Conservation (phyloP, 2,797 vertebrate species). For the Orestias chungarensis region DNA sequence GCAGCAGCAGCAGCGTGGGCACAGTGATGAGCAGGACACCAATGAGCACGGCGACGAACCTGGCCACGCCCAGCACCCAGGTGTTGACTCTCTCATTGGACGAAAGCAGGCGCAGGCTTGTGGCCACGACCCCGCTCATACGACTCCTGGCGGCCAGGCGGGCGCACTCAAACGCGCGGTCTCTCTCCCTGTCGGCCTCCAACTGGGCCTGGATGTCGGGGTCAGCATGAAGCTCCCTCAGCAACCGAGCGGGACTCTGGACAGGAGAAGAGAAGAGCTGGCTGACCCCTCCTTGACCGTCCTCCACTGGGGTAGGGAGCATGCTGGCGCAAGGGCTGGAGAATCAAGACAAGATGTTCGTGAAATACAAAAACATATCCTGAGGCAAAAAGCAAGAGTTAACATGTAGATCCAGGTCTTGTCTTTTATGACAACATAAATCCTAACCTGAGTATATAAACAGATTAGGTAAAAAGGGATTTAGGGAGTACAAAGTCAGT, state of each 20-base stretch:
- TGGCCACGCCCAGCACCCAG: slow-evolving; percentile 88
- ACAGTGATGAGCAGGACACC: slow-evolving; percentile 90
- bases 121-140: slow-evolving; percentile 74
- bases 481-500: background rate
- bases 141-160: slow-evolving; percentile 78
- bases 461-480: background rate
- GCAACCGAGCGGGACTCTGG: slow-evolving; percentile 84
- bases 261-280: slow-evolving; percentile 88
- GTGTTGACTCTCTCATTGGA: slow-evolving; percentile 88
- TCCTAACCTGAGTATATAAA: background rate
- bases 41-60: slow-evolving; percentile 88
- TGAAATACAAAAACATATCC: background rate
- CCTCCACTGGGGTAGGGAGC: slow-evolving; percentile 89
- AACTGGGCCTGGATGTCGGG: slow-evolving; percentile 91
- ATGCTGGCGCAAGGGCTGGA: slow-evolving; percentile 89
- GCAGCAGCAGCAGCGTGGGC: slow-evolving; percentile 91
- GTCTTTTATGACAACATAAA: background rate
- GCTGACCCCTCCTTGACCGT: slow-evolving; percentile 85
- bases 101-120: slow-evolving; percentile 85
- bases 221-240: slow-evolving; percentile 90
- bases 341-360: background rate
- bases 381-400: background rate
- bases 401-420: no score
- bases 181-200: slow-evolving; percentile 87
- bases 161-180: slow-evolving; percentile 86